Evolutionary conservation across 2,888 invertebrate species (phyloP), one percentile per base, ranked within the genome.

Genomic region (Oscheius sp.): DNA sequence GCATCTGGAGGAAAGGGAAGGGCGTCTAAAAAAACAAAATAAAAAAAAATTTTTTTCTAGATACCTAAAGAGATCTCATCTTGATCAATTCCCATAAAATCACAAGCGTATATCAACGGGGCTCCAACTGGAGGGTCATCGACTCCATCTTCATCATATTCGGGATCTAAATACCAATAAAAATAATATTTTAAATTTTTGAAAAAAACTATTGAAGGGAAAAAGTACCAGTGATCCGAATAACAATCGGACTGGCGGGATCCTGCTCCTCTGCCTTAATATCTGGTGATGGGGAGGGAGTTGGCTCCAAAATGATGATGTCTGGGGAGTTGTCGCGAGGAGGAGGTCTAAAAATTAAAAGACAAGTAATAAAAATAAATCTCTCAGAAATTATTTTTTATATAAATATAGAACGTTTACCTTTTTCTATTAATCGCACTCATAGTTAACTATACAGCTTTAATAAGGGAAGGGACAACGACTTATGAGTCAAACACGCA

Each of bases 91-190:
- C 4, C n/a, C 12, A 24, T 9, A 30, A 28, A 59, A 26, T 59
- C 59, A n/a, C 41, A 59, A 2, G 59, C 59, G 8, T 24, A 14
- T 9, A 59, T 59, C 3, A 59, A 30, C 14, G 59, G 44, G 9
- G n/a, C 41, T 24, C 59, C 59, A 8, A 44, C 2, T 2, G 44
- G 44, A 14, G 41, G 44, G 26, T 44, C 59, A 26, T 44, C 41
- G 3, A 44, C 44, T 0, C 44, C 41, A 24, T 57, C 59, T 9
- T 44, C 59, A 9, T 59, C 59, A 26, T 59, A 59, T 28, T 59
- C 59, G 14, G 14, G 9, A 28, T 54, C 49, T 49, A 49, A 4
- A 22, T 3, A 4, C 2, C n/a, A n/a, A n/a, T n/a, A n/a, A n/a
- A n/a, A n/a, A n/a, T n/a, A n/a, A n/a, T n/a, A n/a, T n/a, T n/a